Evolutionary conservation across 2,888 invertebrate species (phyloP), one percentile per base, ranked within the genome.

Genomic region (Leptinotarsa haldemani): DNA sequence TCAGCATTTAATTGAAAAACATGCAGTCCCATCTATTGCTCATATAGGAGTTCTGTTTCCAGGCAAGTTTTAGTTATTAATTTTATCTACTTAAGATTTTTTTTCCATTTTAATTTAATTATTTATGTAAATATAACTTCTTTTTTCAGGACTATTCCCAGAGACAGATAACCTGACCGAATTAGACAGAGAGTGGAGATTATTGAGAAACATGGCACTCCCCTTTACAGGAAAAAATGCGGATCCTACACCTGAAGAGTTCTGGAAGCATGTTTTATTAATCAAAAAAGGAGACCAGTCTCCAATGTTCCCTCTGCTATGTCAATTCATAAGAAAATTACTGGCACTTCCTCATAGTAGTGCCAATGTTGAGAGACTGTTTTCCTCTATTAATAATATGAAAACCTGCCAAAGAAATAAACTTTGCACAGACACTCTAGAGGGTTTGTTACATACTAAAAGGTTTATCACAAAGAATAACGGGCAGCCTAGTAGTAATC

Each of bases 251-350:
- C 25, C 25, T 25, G 25, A 25, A 25, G 25, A 25, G 25, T 25
- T 25, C 25, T 25, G 25, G 25, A 25, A 25, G 25, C 25, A 25
- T 25, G 25, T 25, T 25, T 25, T 25, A 25, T 25, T 25, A 25
- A 20, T 13, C 63, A 30, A 63, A n/a, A 40, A 7, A 63, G 63
- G 25, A 63, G 63, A 20, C 63, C 63, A 20, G 63, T 63, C 63
- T 63, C 63, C 63, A 63, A 63, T 63, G 63, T 63, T 63, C 40
- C 63, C 63, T 40, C 63, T 63, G 22, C 63, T 63, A 63, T 63
- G 22, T 40, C 30, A 63, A 63, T 63, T 63, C 22, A 40, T 63
- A 16, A 63, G 22, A 63, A 63, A 63, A 63, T 63, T 63, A 63
- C 63, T 63, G 30, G 63, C 63, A 63, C 63, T 25, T 63, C 63